Conservation (phyloP, 1,140 invertebrate genomes). For the Elysia chlorotica region DNA sequence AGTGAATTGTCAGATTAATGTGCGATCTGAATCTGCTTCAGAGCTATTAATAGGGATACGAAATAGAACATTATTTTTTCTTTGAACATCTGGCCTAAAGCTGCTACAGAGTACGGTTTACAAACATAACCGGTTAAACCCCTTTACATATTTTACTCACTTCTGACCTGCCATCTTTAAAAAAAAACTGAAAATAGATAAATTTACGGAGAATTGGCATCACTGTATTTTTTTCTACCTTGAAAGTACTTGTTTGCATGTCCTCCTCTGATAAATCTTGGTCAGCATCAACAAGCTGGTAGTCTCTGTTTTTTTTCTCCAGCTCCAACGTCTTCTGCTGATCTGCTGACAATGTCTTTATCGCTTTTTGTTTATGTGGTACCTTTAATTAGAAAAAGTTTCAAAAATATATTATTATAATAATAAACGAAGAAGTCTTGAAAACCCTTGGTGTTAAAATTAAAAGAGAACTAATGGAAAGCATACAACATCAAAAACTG, state of each 20-base stretch:
- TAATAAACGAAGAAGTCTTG: too few relatives aligned
- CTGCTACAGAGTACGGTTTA: neutral
- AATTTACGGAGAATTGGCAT: too few relatives aligned
- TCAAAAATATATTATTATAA: too few relatives aligned
- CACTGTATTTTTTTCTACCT: conserved; percentile 1
- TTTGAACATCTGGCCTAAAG: neutral
- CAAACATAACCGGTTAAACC: neutral
- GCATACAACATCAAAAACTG: too few relatives aligned
- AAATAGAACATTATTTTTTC: neutral
- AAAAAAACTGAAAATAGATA: neutral
- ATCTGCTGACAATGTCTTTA: conserved; percentile 45
- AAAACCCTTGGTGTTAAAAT: too few relatives aligned
- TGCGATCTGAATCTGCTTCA: too few relatives aligned
- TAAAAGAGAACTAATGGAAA: too few relatives aligned
- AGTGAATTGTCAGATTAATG: too few relatives aligned
- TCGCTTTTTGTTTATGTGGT: conserved; percentile 47
- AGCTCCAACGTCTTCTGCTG: conserved; percentile 55
- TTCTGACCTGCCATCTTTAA: too few relatives aligned
- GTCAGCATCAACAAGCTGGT: conserved; percentile 59
- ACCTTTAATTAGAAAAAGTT: conserved; percentile 38
- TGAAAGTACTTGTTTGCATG: conserved; percentile 4
- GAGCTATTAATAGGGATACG: too few relatives aligned
- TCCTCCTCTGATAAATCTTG: conserved; percentile 6
- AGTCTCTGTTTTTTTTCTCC: conserved; percentile 61
- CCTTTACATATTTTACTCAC: too few relatives aligned